Evolutionary conservation across 2,797 vertebrate species (phyloP).

Genomic region (Cetoscarus ocellatus): DNA sequence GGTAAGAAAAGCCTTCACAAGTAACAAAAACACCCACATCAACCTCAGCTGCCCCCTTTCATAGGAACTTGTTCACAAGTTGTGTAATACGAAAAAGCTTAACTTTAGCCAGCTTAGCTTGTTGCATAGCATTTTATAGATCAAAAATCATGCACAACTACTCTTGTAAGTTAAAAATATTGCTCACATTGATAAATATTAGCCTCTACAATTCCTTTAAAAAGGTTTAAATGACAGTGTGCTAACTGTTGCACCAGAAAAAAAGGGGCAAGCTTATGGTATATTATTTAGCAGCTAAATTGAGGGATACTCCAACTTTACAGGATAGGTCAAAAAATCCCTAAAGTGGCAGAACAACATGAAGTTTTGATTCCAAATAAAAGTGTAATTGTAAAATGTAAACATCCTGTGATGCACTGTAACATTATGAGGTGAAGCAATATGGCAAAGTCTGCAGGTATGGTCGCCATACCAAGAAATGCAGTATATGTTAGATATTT

Average conservation of each 20-base stretch:
- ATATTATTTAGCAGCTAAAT: background rate
- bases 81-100: background rate
- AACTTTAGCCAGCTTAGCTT: background rate
- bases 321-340: no score
- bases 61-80: background rate
- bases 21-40: background rate
- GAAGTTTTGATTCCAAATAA: no score
- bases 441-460: no score
- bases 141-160: background rate
- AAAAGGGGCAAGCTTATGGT: background rate
- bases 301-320: background rate
- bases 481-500: no score
- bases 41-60: background rate
- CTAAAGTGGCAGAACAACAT: no score
- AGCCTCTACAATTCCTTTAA: no score
- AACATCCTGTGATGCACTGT: no score
- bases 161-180: background rate
- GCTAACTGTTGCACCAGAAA: background rate
- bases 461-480: no score
- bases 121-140: background rate
- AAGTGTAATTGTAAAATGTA: no score
- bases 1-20: background rate
- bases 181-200: no score
- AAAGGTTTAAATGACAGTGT: background rate
- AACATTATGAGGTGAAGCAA: no score